Base-by-base conservation (phyloP, 2,113 vertebrate species). In the Dicentrarchus labrax region DNA sequence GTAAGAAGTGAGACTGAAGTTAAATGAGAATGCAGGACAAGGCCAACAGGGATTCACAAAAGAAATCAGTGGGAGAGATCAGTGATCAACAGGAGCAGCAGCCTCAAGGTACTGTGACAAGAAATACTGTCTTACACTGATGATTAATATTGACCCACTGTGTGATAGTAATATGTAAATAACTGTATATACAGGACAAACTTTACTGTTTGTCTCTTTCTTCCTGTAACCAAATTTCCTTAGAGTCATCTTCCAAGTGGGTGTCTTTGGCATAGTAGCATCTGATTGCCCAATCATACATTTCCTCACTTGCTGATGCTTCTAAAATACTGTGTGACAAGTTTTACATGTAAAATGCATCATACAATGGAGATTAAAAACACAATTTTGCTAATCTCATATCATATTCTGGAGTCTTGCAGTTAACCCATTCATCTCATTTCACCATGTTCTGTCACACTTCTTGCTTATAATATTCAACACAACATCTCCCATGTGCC, bases 21-120 rank as follows among this genome's bases (percentile, higher is more conserved):
- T 30, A 21, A 76, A 80, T 66, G 65, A 91, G 61, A 57, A 90
- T 82, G 90, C 86, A 86, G 83, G 74, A 81, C 36, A 38, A 75
- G 45, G 41, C 11, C 51, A 8, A 39, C 45, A 3, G 50, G 51
- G 76, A 82, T 19, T 67, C 54, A 10, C 62, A 45, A 10, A 36
- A 30, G 43, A 64, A 48, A 61, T 24, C 78, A 30, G 4, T 16
- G 36, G 76, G 64, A 53, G 21, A 41, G 72, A 64, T 82, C 72
- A 70, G 24, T 8, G 50, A 70, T 36, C 60, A 69, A 19, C 21
- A n/a, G 24, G 50, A 2, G 12, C 50, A 21, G 73, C 61, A 64
- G 24, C 36, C 38, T 79, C 39, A 75, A 93, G 93, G 93, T 92
- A 94, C 7, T 36, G 60, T 81, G 30, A 70, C 16, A 17, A 54